These are phyloP conservation scores for Charina bottae DNA, from an alignment of 2,113 vertebrate species.

Conservation along the genomic window DNA sequence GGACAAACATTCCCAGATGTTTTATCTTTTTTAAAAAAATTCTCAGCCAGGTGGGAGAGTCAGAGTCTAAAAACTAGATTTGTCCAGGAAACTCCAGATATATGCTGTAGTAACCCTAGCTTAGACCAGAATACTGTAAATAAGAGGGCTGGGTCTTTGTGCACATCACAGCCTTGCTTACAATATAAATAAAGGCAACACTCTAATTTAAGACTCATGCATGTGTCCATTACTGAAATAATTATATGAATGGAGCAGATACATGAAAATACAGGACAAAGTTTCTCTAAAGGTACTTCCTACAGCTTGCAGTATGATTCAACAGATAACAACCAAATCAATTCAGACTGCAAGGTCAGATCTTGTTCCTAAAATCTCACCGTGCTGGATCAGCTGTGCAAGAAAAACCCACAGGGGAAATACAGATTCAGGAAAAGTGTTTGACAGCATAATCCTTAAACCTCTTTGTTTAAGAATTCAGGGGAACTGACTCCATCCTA, in stretches of 20 bases:
- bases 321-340: conserved; percentile 22
- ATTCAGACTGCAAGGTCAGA: background rate
- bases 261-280: conserved; percentile 57
- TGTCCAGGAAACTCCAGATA: background rate
- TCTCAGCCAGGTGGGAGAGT: background rate
- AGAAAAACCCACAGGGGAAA: background rate
- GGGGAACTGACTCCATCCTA: background rate
- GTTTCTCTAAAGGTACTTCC: conserved; percentile 32
- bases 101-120: background rate
- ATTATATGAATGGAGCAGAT: conserved; percentile 40
- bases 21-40: background rate
- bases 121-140: conserved; percentile 49
- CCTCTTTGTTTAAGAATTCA: background rate
- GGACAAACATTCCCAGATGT: too few relatives aligned
- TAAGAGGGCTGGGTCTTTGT: conserved; percentile 39
- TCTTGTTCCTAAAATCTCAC: background rate
- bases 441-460: background rate
- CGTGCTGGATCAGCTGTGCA: background rate
- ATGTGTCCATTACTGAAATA: conserved; percentile 20
- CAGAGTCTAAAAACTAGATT: background rate
- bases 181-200: conserved; percentile 45
- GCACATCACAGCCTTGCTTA: conserved; percentile 50
- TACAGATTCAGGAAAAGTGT: background rate
- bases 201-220: conserved; percentile 52
- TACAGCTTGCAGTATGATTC: conserved; percentile 28